Conservation (phyloP, 1,140 invertebrate species). For the Steinernema khuongi region DNA sequence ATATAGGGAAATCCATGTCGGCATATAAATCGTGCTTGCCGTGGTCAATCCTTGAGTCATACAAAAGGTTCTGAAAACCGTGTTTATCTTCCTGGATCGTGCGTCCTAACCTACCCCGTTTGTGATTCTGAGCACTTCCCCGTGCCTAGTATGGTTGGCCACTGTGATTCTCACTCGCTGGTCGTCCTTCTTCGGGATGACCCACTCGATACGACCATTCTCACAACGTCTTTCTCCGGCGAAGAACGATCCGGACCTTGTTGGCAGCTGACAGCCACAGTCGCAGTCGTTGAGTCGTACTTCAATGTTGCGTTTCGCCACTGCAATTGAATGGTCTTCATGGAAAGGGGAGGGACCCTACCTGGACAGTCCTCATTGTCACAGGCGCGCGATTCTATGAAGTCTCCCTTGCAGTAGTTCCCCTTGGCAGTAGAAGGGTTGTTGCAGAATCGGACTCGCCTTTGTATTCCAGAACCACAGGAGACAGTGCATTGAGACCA, state of each 20-base stretch:
- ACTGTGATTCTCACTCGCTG: background rate
- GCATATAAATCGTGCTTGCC: background rate
- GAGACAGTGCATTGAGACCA: slow-evolving; percentile 53
- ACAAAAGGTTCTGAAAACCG: background rate
- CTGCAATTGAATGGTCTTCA: background rate
- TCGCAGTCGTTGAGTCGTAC: background rate
- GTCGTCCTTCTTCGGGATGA: background rate
- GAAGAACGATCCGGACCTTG: slow-evolving; percentile 9
- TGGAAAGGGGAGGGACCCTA: background rate
- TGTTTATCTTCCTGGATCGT: background rate
- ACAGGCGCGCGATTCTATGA: background rate
- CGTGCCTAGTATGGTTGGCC: background rate
- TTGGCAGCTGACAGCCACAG: background rate
- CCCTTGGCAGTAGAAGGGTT: slow-evolving; percentile 39
- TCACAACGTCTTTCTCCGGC: background rate
- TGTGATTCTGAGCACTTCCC: background rate
- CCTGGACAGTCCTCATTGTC: background rate
- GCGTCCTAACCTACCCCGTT: background rate
- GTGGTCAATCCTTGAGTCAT: background rate
- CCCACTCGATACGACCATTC: background rate
- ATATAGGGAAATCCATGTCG: background rate
- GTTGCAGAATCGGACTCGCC: slow-evolving; percentile 50
- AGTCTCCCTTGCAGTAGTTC: slow-evolving; percentile 8
- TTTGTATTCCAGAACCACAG: slow-evolving; percentile 56
- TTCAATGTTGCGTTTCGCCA: background rate